These are phyloP conservation scores for Drosophila ustulata DNA, from an alignment of 2,888 invertebrate species.

Conservation along the genomic window DNA sequence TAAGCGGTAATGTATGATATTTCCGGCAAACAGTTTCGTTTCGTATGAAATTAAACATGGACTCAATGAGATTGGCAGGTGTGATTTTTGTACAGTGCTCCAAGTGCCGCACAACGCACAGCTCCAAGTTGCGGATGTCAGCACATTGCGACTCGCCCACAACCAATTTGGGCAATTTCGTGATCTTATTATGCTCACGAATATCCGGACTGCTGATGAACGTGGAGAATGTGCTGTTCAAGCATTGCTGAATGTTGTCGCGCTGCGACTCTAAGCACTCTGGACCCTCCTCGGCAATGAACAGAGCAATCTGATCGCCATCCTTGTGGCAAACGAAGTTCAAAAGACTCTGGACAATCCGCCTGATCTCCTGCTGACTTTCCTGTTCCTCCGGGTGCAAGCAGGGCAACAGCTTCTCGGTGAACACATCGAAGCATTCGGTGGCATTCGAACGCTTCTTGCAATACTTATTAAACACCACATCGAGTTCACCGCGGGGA, in stretches of 20 bases:
- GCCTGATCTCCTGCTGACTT: conserved; percentile 87
- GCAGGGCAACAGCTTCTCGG: conserved; percentile 87
- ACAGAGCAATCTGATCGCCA: conserved; percentile 93
- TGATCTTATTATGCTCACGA: conserved; percentile 83
- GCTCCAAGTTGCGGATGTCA: conserved; percentile 78
- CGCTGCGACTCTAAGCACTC: conserved; percentile 89
- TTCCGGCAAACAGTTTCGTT: conserved; percentile 82
- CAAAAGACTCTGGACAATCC: conserved; percentile 89
- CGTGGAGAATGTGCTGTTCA: conserved; percentile 87
- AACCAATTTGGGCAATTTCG: conserved; percentile 87
- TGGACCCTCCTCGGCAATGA: conserved; percentile 92
- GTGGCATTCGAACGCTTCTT: conserved; percentile 85
- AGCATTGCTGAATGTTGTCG: conserved; percentile 87
- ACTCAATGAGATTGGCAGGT: conserved; percentile 83
- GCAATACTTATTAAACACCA: conserved; percentile 91
- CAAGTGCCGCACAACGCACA: conserved; percentile 79
- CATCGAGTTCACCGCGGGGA: conserved; percentile 89
- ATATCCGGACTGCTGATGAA: conserved; percentile 85
- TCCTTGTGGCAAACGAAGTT: conserved; percentile 92
- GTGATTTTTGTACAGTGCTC: conserved; percentile 82
- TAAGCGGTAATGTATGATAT: conserved; percentile 54
- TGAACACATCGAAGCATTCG: conserved; percentile 87
- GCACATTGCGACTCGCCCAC: conserved; percentile 86
- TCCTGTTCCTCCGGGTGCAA: conserved; percentile 88
- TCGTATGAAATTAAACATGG: conserved; percentile 83